Evolutionary conservation across 92 coral and sea anemone species (phyloP).

Genomic region (Bergia puertoricense): DNA sequence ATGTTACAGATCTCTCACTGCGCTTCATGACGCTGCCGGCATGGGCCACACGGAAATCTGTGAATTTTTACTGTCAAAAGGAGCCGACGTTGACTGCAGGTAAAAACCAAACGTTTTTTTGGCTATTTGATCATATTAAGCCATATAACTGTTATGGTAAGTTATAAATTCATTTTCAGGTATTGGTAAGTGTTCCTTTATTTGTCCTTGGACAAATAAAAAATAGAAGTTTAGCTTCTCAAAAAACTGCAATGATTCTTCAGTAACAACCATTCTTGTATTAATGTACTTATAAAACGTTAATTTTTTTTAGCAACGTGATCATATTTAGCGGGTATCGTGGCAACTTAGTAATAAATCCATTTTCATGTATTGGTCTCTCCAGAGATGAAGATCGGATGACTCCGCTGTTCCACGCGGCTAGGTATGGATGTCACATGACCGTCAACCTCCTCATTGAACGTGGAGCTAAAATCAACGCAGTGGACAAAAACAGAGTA

Average conservation of each 20-base stretch:
- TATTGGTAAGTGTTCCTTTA: no score
- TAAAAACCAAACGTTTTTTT: not conserved
- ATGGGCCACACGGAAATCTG: conserved; percentile 54
- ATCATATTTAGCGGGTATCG: no score
- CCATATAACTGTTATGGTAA: no score
- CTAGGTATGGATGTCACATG: conserved; percentile 42
- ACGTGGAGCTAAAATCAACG: conserved; percentile 68
- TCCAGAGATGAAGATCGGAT: conserved; percentile 59
- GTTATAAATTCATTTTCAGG: no score
- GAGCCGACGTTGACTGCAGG: conserved; percentile 79
- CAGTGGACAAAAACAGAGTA: conserved; percentile 61
- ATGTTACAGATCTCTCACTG: conserved; percentile 53
- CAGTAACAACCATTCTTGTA: no score
- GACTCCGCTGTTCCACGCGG: conserved; percentile 64
- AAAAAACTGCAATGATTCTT: not conserved
- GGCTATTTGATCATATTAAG: no score
- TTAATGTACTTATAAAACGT: not conserved
- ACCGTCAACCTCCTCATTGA: conserved; percentile 60
- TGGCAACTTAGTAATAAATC: not conserved
- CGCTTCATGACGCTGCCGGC: conserved; percentile 72
- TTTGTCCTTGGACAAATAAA: not conserved
- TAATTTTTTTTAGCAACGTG: not conserved
- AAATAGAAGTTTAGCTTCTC: not conserved
- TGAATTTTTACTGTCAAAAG: conserved; percentile 52
- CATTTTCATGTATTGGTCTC: not conserved